These are phyloP conservation scores for Xestia ashworthii DNA, from an alignment of 2,888 invertebrate species.

Conservation along the genomic window DNA sequence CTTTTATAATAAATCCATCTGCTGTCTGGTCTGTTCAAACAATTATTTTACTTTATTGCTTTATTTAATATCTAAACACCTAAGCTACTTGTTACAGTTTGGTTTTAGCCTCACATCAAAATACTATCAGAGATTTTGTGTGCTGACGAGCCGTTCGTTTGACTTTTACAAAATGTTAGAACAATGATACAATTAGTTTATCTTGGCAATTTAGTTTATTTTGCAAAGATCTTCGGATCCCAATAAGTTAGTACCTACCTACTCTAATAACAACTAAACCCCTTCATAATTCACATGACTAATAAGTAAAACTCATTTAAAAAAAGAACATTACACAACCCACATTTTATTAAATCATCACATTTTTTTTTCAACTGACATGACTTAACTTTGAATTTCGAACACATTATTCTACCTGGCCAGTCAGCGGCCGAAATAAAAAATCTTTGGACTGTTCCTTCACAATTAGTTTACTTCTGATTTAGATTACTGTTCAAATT, in stretches of 20 bases:
- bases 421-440: conserved; percentile 59
- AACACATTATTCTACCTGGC: conserved; percentile 64
- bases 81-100: too few relatives aligned
- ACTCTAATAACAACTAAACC: neutral
- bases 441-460: conserved; percentile 46
- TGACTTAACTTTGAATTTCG: conserved; percentile 57
- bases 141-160: too few relatives aligned
- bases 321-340: conserved; percentile 31
- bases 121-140: too few relatives aligned
- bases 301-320: conserved; percentile 25
- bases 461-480: neutral
- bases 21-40: neutral
- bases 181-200: too few relatives aligned
- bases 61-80: too few relatives aligned
- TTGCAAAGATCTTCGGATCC: neutral
- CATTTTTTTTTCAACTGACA: conserved; percentile 50
- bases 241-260: neutral
- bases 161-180: too few relatives aligned
- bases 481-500: neutral
- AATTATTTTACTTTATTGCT: too few relatives aligned
- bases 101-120: too few relatives aligned
- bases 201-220: neutral
- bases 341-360: conserved; percentile 66
- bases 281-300: conserved; percentile 13
- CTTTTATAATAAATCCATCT: too few relatives aligned